Percentiles rank a stretch among this genome's conserved stretches.
These are phyloP conservation scores for Anser cygnoides DNA, from an alignment of 2,113 vertebrate genomes.

Conservation along the genomic window DNA sequence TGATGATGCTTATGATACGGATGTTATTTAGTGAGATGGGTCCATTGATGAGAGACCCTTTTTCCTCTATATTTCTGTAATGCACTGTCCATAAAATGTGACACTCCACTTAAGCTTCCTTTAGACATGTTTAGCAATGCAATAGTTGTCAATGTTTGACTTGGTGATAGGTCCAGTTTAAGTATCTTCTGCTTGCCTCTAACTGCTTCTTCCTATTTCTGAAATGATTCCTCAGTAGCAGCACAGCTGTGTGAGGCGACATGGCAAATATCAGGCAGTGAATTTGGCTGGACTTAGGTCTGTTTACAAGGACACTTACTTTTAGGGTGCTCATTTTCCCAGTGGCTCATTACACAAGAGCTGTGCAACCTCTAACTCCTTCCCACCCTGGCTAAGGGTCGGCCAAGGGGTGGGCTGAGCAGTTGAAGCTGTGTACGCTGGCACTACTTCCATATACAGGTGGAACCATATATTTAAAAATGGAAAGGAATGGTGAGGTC, in stretches of 20 bases:
- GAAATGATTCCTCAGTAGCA: not conserved
- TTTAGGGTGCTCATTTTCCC: not conserved
- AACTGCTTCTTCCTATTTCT: not conserved
- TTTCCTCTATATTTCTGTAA: not conserved
- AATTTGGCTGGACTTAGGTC: not conserved
- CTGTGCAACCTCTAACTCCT: not conserved
- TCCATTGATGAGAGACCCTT: not conserved
- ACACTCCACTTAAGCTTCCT: conserved; percentile 14
- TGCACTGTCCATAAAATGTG: not conserved
- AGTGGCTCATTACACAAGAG: not conserved
- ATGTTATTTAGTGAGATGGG: conserved; percentile 13
- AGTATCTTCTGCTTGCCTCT: not conserved
- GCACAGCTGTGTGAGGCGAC: not conserved
- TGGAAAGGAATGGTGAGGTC: not conserved
- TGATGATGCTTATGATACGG: conserved; percentile 9
- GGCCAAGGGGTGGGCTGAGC: not conserved
- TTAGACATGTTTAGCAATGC: not conserved
- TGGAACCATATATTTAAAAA: not conserved
- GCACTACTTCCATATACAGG: not conserved
- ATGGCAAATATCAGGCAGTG: not conserved
- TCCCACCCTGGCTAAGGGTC: not conserved
- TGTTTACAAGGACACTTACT: not conserved
- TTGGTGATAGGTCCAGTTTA: not conserved
- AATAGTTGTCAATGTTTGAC: not conserved
- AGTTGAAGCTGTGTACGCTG: not conserved